phyloP scores from a whole-genome alignment of 1,140 invertebrate genomes.

The Drosophila repleta region DNA sequence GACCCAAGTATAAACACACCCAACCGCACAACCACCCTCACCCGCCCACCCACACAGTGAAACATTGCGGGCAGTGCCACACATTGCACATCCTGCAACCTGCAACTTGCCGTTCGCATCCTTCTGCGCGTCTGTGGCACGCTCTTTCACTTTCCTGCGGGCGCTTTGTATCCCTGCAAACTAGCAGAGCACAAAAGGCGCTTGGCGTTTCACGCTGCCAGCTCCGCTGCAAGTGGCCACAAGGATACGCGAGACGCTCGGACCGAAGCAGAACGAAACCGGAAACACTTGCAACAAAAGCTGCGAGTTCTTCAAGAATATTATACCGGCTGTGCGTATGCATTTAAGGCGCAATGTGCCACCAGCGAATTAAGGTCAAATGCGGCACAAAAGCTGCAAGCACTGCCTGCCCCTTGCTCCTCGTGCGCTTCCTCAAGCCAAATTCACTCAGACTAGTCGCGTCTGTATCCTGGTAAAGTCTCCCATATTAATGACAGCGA shows the following conservation, averaged over 20 bases:
- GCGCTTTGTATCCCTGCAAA: slow-evolving; percentile 49
- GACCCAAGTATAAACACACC: slow-evolving; percentile 37
- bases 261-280: slow-evolving; percentile 46
- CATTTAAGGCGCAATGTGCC: slow-evolving; percentile 74
- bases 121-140: slow-evolving; percentile 47
- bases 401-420: neutral
- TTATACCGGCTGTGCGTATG: slow-evolving; percentile 34
- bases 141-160: slow-evolving; percentile 67
- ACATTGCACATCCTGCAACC: slow-evolving; percentile 48
- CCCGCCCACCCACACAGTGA: slow-evolving; percentile 5
- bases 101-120: slow-evolving; percentile 1
- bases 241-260: slow-evolving; percentile 27
- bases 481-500: slow-evolving; percentile 49
- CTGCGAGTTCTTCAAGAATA: slow-evolving; percentile 68
- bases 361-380: slow-evolving; percentile 76
- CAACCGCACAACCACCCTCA: slow-evolving; percentile 2
- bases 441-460: slow-evolving; percentile 18
- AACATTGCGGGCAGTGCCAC: neutral
- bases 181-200: slow-evolving; percentile 52
- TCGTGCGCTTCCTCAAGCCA: neutral
- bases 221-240: slow-evolving; percentile 11
- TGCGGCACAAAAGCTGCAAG: slow-evolving; percentile 55
- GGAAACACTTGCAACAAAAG: slow-evolving; percentile 70
- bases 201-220: neutral
- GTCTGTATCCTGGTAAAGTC: slow-evolving; percentile 29